These are phyloP conservation scores for Thymelicus sylvestris DNA, from an alignment of 2,888 invertebrate species.

Conservation along the genomic window DNA sequence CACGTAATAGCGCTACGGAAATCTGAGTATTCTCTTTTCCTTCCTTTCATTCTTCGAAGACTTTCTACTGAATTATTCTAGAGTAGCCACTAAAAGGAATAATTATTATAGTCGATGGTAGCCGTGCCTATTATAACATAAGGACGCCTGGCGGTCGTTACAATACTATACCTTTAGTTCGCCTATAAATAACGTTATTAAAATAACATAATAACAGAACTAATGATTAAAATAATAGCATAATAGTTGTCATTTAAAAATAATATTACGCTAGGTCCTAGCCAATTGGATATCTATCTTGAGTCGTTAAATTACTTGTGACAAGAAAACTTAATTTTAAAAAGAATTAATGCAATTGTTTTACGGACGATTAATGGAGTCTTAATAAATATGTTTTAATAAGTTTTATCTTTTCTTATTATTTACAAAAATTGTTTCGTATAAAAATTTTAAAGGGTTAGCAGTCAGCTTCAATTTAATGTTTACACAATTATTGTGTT, in stretches of 20 bases:
- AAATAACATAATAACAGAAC: background rate
- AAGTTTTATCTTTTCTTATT: too few species aligned
- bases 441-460: too few species aligned
- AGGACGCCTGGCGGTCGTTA: background rate
- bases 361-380: too few species aligned
- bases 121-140: background rate
- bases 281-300: background rate
- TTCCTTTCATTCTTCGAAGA: background rate
- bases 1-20: too few species aligned
- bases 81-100: background rate
- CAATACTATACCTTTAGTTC: background rate
- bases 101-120: background rate
- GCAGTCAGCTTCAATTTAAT: too few species aligned
- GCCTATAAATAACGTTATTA: background rate
- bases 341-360: background rate
- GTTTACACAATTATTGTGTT: too few species aligned
- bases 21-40: too few species aligned
- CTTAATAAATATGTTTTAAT: too few species aligned
- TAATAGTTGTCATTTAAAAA: conserved; percentile 3
- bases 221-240: background rate
- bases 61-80: background rate
- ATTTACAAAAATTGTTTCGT: too few species aligned
- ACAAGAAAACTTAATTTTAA: background rate
- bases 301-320: background rate
- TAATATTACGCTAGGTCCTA: background rate